Base-by-base conservation (phyloP, 2,888 invertebrate species). In the Melipona bicolor region DNA sequence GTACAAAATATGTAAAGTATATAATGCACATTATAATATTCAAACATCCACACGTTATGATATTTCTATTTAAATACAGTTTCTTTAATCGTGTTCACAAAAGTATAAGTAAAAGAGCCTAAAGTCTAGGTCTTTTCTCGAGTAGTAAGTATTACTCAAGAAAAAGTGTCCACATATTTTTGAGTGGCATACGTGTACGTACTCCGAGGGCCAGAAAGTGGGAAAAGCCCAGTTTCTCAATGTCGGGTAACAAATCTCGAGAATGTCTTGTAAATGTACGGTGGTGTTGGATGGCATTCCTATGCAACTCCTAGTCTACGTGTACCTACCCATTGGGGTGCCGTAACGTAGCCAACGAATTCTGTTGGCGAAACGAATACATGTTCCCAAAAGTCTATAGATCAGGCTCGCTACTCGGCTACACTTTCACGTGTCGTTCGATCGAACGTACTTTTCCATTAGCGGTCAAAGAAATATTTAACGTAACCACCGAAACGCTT, bases 201-300 rank as follows among this genome's bases (percentile, higher is more conserved):
- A 50, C 15, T 1, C 13, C 50, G 21, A 9, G 43, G 68, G 77
- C 71, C 67, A 62, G 65, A 62, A 71, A 67, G 59, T 49, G 67
- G 69, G 81, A 79, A 79, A 43, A 83, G 71, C 78, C 80, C 81
- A 84, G 88, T 91, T 91, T 91, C 89, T 91, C 91, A 91, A 90
- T 82, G 91, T 90, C 90, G 78, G 77, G 87, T 78, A 91, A 92
- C 91, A 92, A 92, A 92, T 92, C 91, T 91, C 83, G 84, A 83
- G 84, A 91, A 86, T 80, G 68, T 77, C 77, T 54, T 50, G 71
- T 27, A 69, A 72, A 59, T 72, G 74, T 27, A 65, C 64, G 17
- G 43, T n/a, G 21, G 36, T 72, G 65, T n/a, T 81, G 65, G 56
- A 70, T 77, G 68, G 68, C 72, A 86, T 87, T 81, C 73, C 76